Percentiles rank a stretch among this genome's conserved stretches.
Evolutionary conservation across 2,113 vertebrate species (phyloP).

Genomic region (Prietella phreatophila): DNA sequence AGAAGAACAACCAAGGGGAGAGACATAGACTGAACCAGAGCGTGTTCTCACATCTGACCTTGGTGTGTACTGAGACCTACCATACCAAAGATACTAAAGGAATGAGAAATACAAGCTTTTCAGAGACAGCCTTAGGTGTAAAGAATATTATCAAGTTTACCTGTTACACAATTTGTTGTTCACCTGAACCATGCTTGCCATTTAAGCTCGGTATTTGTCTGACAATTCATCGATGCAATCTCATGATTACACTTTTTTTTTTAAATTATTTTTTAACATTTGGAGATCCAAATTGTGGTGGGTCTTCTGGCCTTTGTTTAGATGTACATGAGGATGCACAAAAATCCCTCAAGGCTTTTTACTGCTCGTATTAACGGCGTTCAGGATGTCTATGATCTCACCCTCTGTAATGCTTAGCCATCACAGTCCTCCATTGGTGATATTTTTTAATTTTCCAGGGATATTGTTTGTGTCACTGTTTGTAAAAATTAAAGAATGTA

Average conservation of each 20-base stretch:
- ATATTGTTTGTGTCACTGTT: neutral
- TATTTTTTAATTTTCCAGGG: neutral
- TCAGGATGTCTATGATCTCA: neutral
- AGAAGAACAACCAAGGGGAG: neutral
- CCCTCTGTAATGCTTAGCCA: neutral
- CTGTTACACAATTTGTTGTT: neutral
- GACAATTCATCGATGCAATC: neutral
- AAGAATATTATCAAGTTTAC: neutral
- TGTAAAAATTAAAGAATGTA: slow-evolving; percentile 3
- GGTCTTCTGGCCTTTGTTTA: slow-evolving; percentile 24
- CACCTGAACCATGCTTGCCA: neutral
- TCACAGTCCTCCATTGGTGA: neutral
- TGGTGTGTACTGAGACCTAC: neutral
- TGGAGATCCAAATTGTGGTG: neutral
- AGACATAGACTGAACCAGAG: neutral
- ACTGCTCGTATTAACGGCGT: slow-evolving; percentile 32
- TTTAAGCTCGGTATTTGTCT: neutral
- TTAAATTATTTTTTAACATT: neutral
- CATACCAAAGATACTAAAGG: neutral
- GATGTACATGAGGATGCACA: slow-evolving; percentile 4
- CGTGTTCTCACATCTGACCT: neutral
- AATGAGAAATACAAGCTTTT: neutral
- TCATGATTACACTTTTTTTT: neutral
- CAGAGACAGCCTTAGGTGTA: neutral
- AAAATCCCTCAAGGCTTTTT: slow-evolving; percentile 25